Evolutionary conservation across 2,888 invertebrate genomes (phyloP).

Genomic region (Julus scanicus): DNA sequence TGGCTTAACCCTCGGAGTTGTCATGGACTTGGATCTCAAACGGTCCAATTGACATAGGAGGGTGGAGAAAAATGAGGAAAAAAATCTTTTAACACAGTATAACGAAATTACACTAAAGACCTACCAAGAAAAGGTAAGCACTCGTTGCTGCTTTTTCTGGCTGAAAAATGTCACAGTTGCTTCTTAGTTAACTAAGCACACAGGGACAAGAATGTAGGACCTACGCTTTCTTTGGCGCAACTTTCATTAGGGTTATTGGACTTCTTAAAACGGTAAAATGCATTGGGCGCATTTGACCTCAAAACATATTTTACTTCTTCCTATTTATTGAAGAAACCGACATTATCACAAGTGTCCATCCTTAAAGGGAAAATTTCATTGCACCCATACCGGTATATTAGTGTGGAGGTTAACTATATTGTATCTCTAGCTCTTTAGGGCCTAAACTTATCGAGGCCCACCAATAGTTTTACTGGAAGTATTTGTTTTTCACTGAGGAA

Average conservation of each 20-base stretch:
- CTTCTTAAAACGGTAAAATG: background rate
- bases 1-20: background rate
- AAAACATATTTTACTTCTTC: background rate
- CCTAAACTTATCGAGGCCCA: too few species aligned
- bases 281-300: background rate
- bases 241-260: background rate
- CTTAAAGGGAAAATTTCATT: too few species aligned
- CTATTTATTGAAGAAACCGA: background rate
- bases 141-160: background rate
- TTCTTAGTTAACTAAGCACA: constrained; percentile 1
- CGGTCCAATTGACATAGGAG: background rate
- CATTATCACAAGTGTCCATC: background rate
- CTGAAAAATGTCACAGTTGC: background rate
- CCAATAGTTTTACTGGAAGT: too few species aligned
- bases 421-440: too few species aligned
- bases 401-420: too few species aligned
- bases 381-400: too few species aligned
- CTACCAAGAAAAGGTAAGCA: background rate
- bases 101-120: background rate
- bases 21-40: background rate
- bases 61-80: background rate
- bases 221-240: background rate
- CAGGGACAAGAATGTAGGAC: constrained; percentile 1
- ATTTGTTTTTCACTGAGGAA: too few species aligned
- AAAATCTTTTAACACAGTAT: background rate